Percentiles rank a stretch among this genome's conserved stretches.
phyloP scores from a whole-genome alignment of 2,797 vertebrate species.

The Eulemur coronatus region DNA sequence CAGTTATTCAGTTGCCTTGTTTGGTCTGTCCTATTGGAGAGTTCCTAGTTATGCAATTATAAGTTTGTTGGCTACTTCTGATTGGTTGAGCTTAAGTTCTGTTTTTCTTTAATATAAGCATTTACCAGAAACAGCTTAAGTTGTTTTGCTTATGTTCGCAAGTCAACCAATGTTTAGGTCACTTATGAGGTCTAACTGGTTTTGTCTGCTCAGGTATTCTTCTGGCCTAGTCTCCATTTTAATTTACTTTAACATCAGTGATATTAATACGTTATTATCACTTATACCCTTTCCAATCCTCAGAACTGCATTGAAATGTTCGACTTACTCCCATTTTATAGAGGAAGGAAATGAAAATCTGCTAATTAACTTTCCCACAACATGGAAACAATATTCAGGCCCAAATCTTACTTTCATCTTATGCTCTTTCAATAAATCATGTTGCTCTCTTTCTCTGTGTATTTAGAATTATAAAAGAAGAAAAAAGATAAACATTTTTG shows the following conservation, averaged over 20 bases:
- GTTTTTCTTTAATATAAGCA: background rate
- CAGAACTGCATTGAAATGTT: background rate
- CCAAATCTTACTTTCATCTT: background rate
- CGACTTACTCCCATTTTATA: background rate
- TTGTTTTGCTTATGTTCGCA: background rate
- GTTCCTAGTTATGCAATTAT: background rate
- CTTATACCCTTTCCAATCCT: background rate
- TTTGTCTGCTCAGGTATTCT: background rate
- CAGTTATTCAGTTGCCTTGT: background rate
- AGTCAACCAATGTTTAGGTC: background rate
- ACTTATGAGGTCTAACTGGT: background rate
- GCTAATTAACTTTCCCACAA: background rate
- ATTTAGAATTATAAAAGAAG: background rate
- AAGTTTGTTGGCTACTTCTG: background rate
- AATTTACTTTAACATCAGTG: background rate
- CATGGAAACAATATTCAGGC: background rate
- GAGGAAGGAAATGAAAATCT: background rate
- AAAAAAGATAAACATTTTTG: background rate
- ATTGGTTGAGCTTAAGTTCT: background rate
- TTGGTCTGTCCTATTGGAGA: background rate
- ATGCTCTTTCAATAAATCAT: background rate
- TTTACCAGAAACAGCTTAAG: background rate
- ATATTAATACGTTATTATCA: background rate
- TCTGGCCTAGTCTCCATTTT: background rate
- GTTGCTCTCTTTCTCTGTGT: rapidly evolving